Base-by-base conservation (phyloP, 2,113 vertebrate species). In the Psittacus erithacus region DNA sequence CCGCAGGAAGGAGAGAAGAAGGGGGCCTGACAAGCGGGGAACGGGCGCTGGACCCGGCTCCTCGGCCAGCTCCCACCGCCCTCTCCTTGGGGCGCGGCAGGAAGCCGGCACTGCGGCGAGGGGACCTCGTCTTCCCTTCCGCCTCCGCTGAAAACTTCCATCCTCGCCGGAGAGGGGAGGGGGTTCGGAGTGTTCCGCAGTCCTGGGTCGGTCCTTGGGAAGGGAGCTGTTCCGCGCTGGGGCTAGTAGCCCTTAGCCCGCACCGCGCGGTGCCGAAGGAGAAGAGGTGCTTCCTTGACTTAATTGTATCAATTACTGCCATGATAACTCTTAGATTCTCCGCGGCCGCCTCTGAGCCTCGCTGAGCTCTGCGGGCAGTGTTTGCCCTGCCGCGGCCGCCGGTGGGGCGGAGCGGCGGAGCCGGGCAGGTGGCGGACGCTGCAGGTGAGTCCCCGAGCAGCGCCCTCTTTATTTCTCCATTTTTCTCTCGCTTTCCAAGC, bases 371-470 rank as follows among this genome's bases (percentile, higher is more conserved):
- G 13, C 17, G 7, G 41, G 13, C 6, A 9, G 41, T 31, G 35
- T 31, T 35, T 4, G 41, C n/a, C 17, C 38, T 5, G 20, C 17
- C 17, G 25, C n/a, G 12, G 38, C 22, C 22, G 44, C 43, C 41
- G 35, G 20, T 22, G n/a, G 15, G 60, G 77, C 13, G 31, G n/a
- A 17, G 44, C 64, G 7, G 25, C 39, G 11, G 5, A 5, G 27
- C n/a, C 22, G 52, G 63, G 44, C 82, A 93, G 92, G 93, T 79
- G 39, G 62, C 85, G 10, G 81, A 44, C 44, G 60, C 81, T 64
- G 91, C 88, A 97, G 92, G 95, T 97, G 87, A 93, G 83, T 49
- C 22, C 33, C 5, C 3, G 13, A 9, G n/a, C 59, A 38, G 63
- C 71, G 86, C 69, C 67, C 20, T 65, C 39, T 28, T 7, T 27